Evolutionary conservation across 2,113 vertebrate genomes (phyloP).

Genomic region (Piaya cayana): DNA sequence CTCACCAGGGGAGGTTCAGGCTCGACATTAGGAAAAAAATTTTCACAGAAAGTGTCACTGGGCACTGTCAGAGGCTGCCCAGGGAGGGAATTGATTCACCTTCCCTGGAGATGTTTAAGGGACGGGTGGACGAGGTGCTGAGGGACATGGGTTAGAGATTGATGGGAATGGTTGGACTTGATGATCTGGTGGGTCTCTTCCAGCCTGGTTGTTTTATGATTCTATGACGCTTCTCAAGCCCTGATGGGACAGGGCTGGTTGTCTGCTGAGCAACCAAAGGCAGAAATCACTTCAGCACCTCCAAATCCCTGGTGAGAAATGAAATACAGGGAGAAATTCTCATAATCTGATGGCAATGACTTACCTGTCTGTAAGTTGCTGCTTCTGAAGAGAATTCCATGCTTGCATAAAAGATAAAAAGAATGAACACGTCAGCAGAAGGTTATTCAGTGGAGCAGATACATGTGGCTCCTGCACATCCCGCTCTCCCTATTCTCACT

Average conservation of each 20-base stretch:
- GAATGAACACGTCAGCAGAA: fast-evolving
- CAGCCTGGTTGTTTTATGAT: no score
- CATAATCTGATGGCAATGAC: background rate
- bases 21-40: no score
- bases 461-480: fast-evolving
- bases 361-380: background rate
- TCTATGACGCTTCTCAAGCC: fast-evolving
- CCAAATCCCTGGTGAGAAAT: background rate
- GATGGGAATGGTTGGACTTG: no score
- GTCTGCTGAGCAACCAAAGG: background rate
- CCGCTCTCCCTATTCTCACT: background rate
- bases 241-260: fast-evolving
- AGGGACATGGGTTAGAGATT: no score
- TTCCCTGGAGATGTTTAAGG: no score
- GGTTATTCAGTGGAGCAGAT: no score
- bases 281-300: background rate
- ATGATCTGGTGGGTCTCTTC: no score
- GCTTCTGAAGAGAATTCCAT: background rate
- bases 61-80: no score
- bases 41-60: no score
- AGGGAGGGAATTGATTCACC: no score
- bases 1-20: no score
- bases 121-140: no score
- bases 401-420: background rate
- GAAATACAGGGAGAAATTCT: background rate